Evolutionary conservation across 2,797 vertebrate species (phyloP).

Genomic region (Melanotaenia pygmaea): DNA sequence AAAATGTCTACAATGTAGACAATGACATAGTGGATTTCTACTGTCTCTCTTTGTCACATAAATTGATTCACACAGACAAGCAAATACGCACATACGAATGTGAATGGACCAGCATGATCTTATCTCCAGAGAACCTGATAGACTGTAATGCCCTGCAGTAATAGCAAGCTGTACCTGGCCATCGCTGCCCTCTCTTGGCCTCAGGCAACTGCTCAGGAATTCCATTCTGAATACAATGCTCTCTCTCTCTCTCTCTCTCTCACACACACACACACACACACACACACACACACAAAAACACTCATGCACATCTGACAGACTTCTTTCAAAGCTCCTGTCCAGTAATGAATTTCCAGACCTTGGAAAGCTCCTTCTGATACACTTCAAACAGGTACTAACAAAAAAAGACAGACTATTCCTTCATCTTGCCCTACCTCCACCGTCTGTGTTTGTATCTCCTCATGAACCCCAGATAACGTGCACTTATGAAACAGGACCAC

Average conservation of each 20-base stretch:
- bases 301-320: constrained; percentile 55
- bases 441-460: constrained; percentile 55
- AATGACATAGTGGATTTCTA: constrained; percentile 28
- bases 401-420: constrained; percentile 74
- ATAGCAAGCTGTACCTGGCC: constrained; percentile 80
- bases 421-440: constrained; percentile 65
- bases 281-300: constrained; percentile 32
- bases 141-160: constrained; percentile 83
- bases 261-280: constrained; percentile 48
- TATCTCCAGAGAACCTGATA: constrained; percentile 80
- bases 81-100: constrained; percentile 62
- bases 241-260: constrained; percentile 18
- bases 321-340: constrained; percentile 82
- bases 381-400: constrained; percentile 82
- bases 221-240: constrained; percentile 83
- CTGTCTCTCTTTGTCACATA: constrained; percentile 57
- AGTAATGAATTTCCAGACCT: constrained; percentile 86
- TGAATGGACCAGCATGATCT: constrained; percentile 72
- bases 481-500: constrained; percentile 61
- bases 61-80: constrained; percentile 32
- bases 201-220: constrained; percentile 86
- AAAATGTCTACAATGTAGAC: constrained; percentile 38
- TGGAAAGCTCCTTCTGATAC: constrained; percentile 84
- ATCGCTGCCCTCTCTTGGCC: constrained; percentile 80
- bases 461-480: constrained; percentile 54